Percentiles rank a stretch among this genome's conserved stretches.
These are phyloP conservation scores for Nycteola revayana DNA, from an alignment of 2,888 invertebrate species.

Conservation along the genomic window DNA sequence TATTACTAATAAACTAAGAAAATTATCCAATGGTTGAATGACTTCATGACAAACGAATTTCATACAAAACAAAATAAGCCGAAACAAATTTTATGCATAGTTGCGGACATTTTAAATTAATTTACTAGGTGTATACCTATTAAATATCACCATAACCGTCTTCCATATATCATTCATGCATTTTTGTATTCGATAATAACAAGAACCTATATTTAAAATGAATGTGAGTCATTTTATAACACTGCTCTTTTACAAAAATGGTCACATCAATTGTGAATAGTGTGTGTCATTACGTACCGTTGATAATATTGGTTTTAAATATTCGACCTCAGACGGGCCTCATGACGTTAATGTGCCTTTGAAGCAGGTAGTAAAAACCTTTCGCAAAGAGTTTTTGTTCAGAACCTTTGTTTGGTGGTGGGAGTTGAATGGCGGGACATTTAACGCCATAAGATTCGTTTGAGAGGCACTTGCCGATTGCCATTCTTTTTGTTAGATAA, in stretches of 20 bases:
- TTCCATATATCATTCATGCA: too few species aligned
- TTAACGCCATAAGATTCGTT: conserved; percentile 41
- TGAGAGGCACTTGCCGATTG: conserved; percentile 12
- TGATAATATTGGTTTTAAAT: conserved; percentile 22
- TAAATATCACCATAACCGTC: too few species aligned
- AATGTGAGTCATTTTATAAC: conserved; percentile 42
- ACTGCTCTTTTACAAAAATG: conserved; percentile 38
- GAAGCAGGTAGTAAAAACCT: conserved; percentile 69
- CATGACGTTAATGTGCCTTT: conserved; percentile 40
- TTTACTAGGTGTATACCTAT: too few species aligned
- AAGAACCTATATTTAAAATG: too few species aligned
- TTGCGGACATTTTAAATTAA: too few species aligned
- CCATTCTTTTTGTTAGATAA: too few species aligned
- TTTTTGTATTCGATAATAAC: too few species aligned
- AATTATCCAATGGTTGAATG: too few species aligned
- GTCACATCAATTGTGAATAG: conserved; percentile 39
- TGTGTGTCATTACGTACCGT: conserved; percentile 52
- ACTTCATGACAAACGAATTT: too few species aligned
- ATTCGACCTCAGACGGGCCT: conserved; percentile 40
- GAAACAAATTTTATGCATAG: conserved; percentile 3
- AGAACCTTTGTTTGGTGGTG: conserved; percentile 49
- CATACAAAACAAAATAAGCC: conserved; percentile 2
- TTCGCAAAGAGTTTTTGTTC: conserved; percentile 55
- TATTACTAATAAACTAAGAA: too few species aligned
- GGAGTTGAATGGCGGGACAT: conserved; percentile 45